These are phyloP conservation scores for Coryphaenoides rupestris DNA, from an alignment of 2,113 vertebrate species.

Conservation along the genomic window DNA sequence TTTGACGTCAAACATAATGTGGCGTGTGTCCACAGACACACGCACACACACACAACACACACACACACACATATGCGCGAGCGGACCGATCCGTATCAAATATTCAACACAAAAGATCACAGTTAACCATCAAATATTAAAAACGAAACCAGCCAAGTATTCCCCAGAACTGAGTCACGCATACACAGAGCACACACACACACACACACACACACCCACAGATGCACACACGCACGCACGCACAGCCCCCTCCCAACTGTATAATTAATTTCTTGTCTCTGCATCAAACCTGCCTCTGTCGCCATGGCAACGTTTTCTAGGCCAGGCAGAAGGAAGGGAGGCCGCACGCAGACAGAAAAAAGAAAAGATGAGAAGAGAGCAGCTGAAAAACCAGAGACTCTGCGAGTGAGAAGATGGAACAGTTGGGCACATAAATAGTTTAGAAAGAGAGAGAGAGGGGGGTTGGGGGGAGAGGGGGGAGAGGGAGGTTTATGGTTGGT, in stretches of 20 bases:
- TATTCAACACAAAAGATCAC: constrained; percentile 44
- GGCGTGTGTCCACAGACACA: not conserved
- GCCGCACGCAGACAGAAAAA: constrained; percentile 38
- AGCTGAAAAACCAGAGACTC: not conserved
- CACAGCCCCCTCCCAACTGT: constrained; percentile 44
- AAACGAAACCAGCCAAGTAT: constrained; percentile 29
- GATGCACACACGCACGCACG: constrained; percentile 21
- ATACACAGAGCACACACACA: constrained; percentile 10
- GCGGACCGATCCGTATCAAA: constrained; percentile 26
- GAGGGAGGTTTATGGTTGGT: not conserved
- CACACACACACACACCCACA: constrained; percentile 10
- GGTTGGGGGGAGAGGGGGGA: not conserved
- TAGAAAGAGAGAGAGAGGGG: constrained; percentile 10
- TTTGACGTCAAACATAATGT: constrained; percentile 37
- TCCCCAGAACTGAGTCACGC: constrained; percentile 32
- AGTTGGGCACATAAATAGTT: not conserved
- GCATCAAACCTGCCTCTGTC: constrained; percentile 72
- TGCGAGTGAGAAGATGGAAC: not conserved
- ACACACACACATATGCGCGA: no score
- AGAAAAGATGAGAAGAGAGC: constrained; percentile 23
- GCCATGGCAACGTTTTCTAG: constrained; percentile 74
- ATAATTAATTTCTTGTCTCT: constrained; percentile 68
- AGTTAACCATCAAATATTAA: constrained; percentile 55
- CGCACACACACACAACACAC: no score
- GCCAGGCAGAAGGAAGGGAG: constrained; percentile 48